phyloP scores from a whole-genome alignment of 2,888 invertebrate genomes.

The Lepas anatifera region DNA sequence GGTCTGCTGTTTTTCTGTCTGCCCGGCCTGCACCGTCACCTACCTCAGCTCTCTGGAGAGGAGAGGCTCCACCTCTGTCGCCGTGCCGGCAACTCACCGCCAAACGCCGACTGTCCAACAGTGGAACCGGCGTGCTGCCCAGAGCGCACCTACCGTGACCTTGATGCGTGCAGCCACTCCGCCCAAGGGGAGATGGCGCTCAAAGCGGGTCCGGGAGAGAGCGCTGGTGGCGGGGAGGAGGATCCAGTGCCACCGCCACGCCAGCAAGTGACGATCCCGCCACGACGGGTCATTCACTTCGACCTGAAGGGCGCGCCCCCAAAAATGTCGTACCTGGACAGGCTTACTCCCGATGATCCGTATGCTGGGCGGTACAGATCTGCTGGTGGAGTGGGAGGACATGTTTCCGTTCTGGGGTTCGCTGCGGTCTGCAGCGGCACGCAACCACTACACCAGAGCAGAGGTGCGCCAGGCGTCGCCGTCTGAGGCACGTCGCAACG shows the following conservation, averaged over 20 bases:
- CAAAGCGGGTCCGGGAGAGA: background rate
- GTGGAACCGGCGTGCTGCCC: background rate
- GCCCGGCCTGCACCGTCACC: slow-evolving; percentile 17
- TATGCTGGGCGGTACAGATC: slow-evolving; percentile 35
- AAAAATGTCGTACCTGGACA: slow-evolving; percentile 33
- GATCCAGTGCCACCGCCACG: slow-evolving; percentile 1
- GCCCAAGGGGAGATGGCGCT: too few relatives aligned
- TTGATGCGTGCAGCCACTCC: too few relatives aligned
- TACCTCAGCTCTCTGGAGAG: background rate
- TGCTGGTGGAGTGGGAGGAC: slow-evolving; percentile 50
- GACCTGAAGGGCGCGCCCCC: slow-evolving; percentile 44
- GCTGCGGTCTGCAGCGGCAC: slow-evolving; percentile 32
- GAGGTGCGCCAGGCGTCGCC: slow-evolving; percentile 29
- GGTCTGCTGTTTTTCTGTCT: slow-evolving; percentile 18
- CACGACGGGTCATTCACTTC: slow-evolving; percentile 34
- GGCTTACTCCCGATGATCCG: slow-evolving; percentile 26
- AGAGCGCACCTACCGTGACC: background rate
- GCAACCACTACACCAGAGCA: slow-evolving; percentile 33
- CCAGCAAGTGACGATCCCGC: slow-evolving; percentile 23
- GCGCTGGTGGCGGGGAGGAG: background rate
- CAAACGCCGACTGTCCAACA: background rate
- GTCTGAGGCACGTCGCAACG: slow-evolving; percentile 30
- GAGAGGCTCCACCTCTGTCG: background rate
- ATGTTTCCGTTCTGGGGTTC: slow-evolving; percentile 45
- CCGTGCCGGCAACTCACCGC: background rate